phyloP scores from a whole-genome alignment of 2,113 vertebrate genomes.

The Catharus minimus region DNA sequence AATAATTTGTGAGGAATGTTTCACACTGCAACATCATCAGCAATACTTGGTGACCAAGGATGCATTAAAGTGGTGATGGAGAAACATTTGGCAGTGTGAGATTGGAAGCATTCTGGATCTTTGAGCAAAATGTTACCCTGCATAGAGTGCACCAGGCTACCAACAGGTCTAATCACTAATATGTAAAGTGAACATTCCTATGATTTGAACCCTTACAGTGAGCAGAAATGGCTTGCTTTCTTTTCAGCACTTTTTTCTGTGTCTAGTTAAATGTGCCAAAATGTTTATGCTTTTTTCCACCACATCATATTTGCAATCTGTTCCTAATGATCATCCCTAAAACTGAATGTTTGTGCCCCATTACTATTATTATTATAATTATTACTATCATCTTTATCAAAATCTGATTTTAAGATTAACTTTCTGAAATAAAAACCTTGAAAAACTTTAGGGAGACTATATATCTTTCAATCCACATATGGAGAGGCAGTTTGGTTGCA shows the following conservation, averaged over 20 bases:
- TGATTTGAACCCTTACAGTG: neutral
- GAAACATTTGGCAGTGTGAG: neutral
- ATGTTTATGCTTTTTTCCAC: neutral
- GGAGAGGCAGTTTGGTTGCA: neutral
- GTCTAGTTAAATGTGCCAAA: neutral
- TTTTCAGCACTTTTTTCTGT: neutral
- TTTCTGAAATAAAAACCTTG: neutral
- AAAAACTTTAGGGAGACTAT: neutral
- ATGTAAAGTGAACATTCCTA: neutral
- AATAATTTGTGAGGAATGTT: neutral
- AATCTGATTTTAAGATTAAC: neutral
- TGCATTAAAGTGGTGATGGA: neutral
- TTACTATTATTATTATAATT: neutral
- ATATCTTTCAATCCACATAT: neutral
- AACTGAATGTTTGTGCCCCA: neutral
- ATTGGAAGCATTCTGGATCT: neutral
- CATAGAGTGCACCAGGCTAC: neutral
- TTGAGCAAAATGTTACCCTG: neutral
- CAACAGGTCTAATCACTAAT: neutral
- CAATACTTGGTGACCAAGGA: neutral
- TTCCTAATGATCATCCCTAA: neutral
- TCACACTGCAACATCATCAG: neutral
- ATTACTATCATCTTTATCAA: neutral
- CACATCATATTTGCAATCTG: neutral
- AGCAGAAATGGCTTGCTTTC: neutral